Evolutionary conservation across 2,888 invertebrate genomes (phyloP), one percentile per base, ranked within the genome.

Genomic region (Cremastobaeus sp.): DNA sequence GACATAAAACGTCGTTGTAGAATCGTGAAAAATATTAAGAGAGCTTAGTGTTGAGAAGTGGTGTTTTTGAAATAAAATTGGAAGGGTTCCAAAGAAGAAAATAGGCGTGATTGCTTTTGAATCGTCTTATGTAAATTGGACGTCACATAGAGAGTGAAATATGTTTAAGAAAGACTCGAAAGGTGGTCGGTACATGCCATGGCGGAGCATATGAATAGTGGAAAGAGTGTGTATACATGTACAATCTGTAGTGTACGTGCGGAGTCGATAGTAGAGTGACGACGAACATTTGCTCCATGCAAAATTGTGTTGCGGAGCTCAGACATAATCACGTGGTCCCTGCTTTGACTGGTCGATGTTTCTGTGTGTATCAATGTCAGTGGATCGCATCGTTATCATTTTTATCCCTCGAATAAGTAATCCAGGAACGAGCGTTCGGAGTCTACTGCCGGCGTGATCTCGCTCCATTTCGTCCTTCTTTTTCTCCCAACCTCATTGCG

Each of bases 261-360:
- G 87, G 89, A 89, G 90, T 90, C 87, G 86, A 84, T 89, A 89
- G 89, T 88, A 89, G 89, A 90, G 86, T 87, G 88, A 85, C 86
- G 86, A 80, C 77, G 85, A 86, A 89, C 89, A 89, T 89, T 80
- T 88, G 92, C 93, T 90, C 92, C 93, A 93, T 93, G 93, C 93
- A 93, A 93, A 93, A 93, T 93, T 92, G 92, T 91, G 91, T 92
- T 91, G 91, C 90, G 91, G 90, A 92, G 87, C 86, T 86, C 85
- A 87, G 87, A 87, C 87, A 87, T 87, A 92, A 92, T 92, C 92
- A 93, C 92, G 92, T 93, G 93, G 93, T 93, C 87, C 87, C 87
- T 85, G 87, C 87, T 88, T 88, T 88, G 87, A 88, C 87, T 87
- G 83, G 85, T 83, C 84, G 81, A 85, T 85, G 85, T 86, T 80